Evolutionary conservation across 2,113 vertebrate genomes (phyloP).

Genomic region (Tragelaphus strepsiceros): DNA sequence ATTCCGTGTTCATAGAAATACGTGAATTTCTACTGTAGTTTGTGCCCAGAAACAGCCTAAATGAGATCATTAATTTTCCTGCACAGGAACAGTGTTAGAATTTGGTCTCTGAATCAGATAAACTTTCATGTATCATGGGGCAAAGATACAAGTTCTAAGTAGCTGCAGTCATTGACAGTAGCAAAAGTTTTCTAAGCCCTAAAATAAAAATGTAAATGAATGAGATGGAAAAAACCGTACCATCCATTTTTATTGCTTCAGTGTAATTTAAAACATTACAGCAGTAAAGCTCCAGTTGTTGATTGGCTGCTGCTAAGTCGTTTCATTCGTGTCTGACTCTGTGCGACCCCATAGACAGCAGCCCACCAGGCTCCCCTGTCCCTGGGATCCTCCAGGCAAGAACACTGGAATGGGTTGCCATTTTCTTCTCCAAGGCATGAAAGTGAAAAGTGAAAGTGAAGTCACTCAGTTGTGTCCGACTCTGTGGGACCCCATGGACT

Average conservation of each 20-base stretch:
- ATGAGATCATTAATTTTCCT: not conserved
- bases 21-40: not conserved
- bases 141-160: not conserved
- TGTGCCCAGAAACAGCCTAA: not conserved
- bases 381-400: no score
- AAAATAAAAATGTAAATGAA: not conserved
- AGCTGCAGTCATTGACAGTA: not conserved
- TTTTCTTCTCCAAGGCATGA: no score
- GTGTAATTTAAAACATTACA: not conserved
- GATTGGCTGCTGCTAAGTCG: not conserved
- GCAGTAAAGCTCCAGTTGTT: not conserved
- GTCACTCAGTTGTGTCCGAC: no score
- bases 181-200: not conserved
- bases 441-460: no score
- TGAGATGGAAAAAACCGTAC: not conserved
- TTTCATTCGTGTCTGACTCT: no score
- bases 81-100: not conserved
- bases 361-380: no score
- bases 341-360: no score
- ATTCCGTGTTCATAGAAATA: not conserved
- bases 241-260: not conserved
- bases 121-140: not conserved
- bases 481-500: no score
- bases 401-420: no score
- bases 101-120: slow-evolving; percentile 10